phyloP scores from a whole-genome alignment of 2,797 vertebrate genomes.

The Lophius americanus region DNA sequence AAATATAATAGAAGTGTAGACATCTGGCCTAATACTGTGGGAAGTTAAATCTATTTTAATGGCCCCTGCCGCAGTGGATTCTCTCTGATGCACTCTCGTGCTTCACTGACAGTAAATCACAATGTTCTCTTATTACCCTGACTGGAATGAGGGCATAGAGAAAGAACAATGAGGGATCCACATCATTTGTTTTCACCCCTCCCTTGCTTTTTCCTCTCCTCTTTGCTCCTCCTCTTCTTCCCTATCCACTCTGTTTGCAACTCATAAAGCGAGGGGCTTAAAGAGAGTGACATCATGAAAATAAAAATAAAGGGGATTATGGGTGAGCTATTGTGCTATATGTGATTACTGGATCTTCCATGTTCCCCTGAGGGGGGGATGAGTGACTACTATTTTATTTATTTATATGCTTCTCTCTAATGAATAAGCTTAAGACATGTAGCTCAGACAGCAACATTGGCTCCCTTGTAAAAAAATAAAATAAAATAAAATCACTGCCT shows the following conservation, averaged over 20 bases:
- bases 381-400: slow-evolving; percentile 77
- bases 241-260: slow-evolving; percentile 69
- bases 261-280: slow-evolving; percentile 79
- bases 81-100: slow-evolving; percentile 83
- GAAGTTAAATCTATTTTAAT: slow-evolving; percentile 86
- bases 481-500: slow-evolving; percentile 11
- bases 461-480: slow-evolving; percentile 4
- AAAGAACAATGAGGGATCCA: slow-evolving; percentile 84
- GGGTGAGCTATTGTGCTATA: slow-evolving; percentile 77
- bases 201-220: slow-evolving; percentile 59
- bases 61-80: slow-evolving; percentile 80
- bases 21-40: slow-evolving; percentile 85
- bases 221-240: slow-evolving; percentile 55
- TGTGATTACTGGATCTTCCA: slow-evolving; percentile 77
- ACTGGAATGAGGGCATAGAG: slow-evolving; percentile 85
- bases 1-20: slow-evolving; percentile 86
- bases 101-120: slow-evolving; percentile 85
- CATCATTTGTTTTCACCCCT: slow-evolving; percentile 83
- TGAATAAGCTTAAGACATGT: slow-evolving; percentile 70
- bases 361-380: slow-evolving; percentile 66
- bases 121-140: slow-evolving; percentile 84
- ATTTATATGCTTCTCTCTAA: slow-evolving; percentile 70
- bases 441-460: slow-evolving; percentile 43
- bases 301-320: slow-evolving; percentile 84
- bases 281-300: slow-evolving; percentile 84